Percentiles rank a stretch among this genome's conserved stretches.
Evolutionary conservation across 2,113 vertebrate genomes (phyloP).

Genomic region (Paradisaea rubra): DNA sequence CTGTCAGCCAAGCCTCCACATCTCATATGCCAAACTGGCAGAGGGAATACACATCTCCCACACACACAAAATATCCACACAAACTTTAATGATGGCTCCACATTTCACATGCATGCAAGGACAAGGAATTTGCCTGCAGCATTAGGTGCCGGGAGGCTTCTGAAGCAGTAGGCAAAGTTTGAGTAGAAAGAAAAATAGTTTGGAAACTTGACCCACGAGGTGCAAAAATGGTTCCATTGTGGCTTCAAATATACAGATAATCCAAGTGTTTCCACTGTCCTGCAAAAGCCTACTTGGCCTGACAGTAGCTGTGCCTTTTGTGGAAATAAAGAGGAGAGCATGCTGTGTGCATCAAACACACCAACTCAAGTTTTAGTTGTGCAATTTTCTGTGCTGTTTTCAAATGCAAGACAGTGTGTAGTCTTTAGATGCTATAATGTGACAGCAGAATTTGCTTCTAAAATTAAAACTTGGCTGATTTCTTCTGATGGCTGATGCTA

Average conservation of each 20-base stretch:
- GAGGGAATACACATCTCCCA: background rate
- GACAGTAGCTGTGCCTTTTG: background rate
- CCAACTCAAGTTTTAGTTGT: background rate
- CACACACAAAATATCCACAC: background rate
- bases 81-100: background rate
- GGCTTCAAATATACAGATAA: background rate
- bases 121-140: background rate
- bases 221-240: background rate
- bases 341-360: background rate
- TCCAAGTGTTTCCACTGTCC: background rate
- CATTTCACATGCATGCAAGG: background rate
- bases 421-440: slow-evolving; percentile 21
- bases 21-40: background rate
- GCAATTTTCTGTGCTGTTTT: background rate
- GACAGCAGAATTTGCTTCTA: slow-evolving; percentile 51
- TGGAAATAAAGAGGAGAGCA: background rate
- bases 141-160: background rate
- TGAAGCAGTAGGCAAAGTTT: background rate
- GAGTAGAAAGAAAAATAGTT: background rate
- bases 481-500: background rate
- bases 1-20: background rate
- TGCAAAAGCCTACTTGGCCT: background rate
- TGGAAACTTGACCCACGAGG: background rate
- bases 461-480: slow-evolving; percentile 46
- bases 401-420: background rate